phyloP scores from a whole-genome alignment of 2,888 invertebrate genomes.

The Microctonus aethiopoides region DNA sequence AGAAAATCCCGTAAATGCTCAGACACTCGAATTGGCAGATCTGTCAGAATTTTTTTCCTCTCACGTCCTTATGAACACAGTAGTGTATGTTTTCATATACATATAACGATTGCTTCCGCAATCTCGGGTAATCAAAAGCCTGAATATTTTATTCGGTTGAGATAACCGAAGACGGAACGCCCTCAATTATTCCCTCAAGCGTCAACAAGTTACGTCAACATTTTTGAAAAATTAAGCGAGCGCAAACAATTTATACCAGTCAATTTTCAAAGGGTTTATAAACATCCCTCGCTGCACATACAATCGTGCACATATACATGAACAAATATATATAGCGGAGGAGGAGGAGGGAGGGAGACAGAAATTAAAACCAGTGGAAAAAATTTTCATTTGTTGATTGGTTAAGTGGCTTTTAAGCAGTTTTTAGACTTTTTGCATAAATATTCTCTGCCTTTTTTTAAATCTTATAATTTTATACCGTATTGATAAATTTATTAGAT shows the following conservation, averaged over 20 bases:
- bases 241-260: conserved; percentile 31
- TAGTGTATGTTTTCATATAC: no score
- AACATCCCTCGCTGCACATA: not conserved
- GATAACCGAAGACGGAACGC: conserved; percentile 38
- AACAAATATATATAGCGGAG: no score
- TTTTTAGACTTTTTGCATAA: no score
- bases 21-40: not conserved
- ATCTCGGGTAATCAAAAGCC: conserved; percentile 53
- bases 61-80: not conserved
- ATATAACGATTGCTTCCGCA: conserved; percentile 46
- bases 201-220: conserved; percentile 19
- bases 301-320: no score
- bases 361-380: no score
- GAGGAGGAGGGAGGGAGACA: no score
- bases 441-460: no score
- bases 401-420: no score
- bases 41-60: not conserved
- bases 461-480: no score
- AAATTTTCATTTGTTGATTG: no score
- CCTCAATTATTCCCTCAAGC: conserved; percentile 12
- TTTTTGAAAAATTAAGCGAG: conserved; percentile 42
- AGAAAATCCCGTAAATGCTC: no score
- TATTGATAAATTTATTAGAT: no score
- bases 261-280: conserved; percentile 22
- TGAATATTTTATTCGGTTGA: conserved; percentile 53